phyloP scores from a whole-genome alignment of 2,113 vertebrate genomes.

The Paralichthys olivaceus region DNA sequence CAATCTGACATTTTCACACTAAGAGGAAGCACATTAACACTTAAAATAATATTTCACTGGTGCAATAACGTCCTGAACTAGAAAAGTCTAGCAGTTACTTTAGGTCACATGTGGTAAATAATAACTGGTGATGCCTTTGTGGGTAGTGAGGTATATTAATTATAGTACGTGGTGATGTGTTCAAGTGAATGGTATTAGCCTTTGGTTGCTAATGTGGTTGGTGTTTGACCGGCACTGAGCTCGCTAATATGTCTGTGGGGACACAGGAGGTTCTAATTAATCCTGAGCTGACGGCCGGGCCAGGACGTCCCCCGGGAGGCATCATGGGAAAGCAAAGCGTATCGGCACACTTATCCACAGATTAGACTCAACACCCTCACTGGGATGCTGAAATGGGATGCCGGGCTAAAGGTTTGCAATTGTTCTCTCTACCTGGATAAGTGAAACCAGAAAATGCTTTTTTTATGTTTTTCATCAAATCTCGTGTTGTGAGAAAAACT shows the following conservation, averaged over 20 bases:
- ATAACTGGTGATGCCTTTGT: conserved; percentile 42
- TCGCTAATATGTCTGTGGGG: conserved; percentile 89
- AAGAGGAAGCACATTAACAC: background rate
- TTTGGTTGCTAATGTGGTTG: conserved; percentile 79
- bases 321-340: conserved; percentile 81
- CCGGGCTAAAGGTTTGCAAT: conserved; percentile 49
- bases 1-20: background rate
- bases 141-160: conserved; percentile 78
- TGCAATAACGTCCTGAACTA: conserved; percentile 1
- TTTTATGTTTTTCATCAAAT: conserved; percentile 3
- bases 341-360: conserved; percentile 76
- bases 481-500: background rate
- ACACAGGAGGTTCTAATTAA: conserved; percentile 90
- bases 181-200: conserved; percentile 67
- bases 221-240: conserved; percentile 85
- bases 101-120: conserved; percentile 57
- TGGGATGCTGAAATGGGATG: conserved; percentile 59
- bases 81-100: background rate
- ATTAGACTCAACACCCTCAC: conserved; percentile 73
- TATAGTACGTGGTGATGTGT: conserved; percentile 75
- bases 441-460: conserved; percentile 17
- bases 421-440: conserved; percentile 36
- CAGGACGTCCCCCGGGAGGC: conserved; percentile 86
- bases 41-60: background rate
- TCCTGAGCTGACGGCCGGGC: conserved; percentile 94